Percentiles rank a stretch among this genome's conserved stretches.
Conservation (phyloP, 2,797 vertebrate species). For the Nyctibius grandis region DNA sequence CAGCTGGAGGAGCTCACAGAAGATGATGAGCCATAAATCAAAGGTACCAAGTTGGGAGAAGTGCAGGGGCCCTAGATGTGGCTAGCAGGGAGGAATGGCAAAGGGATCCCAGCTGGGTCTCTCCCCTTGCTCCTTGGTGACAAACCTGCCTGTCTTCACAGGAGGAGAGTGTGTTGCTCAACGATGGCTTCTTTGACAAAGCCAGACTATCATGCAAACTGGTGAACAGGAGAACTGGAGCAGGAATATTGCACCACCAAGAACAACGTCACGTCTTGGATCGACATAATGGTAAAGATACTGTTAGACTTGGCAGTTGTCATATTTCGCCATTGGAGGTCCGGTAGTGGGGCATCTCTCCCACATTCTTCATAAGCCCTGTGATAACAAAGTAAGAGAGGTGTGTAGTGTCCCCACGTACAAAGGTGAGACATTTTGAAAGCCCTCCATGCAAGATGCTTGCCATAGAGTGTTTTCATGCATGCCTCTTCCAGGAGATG, state of each 20-base stretch:
- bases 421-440: background rate
- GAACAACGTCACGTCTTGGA: no score
- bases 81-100: background rate
- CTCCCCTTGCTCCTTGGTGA: background rate
- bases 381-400: background rate
- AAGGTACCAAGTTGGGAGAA: background rate
- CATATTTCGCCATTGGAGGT: no score
- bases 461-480: background rate
- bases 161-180: background rate
- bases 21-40: no score
- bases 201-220: no score
- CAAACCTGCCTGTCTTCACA: background rate
- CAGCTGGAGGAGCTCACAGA: background rate
- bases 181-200: background rate
- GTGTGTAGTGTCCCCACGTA: background rate
- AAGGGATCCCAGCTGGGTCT: background rate
- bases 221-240: background rate
- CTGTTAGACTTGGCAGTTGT: no score
- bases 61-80: background rate
- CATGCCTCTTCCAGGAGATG: no score
- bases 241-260: background rate
- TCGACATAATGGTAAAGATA: no score
- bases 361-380: no score
- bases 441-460: background rate
- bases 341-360: no score